Evolutionary conservation across 1,140 invertebrate species (phyloP).

Genomic region (Bombyx mandarina): DNA sequence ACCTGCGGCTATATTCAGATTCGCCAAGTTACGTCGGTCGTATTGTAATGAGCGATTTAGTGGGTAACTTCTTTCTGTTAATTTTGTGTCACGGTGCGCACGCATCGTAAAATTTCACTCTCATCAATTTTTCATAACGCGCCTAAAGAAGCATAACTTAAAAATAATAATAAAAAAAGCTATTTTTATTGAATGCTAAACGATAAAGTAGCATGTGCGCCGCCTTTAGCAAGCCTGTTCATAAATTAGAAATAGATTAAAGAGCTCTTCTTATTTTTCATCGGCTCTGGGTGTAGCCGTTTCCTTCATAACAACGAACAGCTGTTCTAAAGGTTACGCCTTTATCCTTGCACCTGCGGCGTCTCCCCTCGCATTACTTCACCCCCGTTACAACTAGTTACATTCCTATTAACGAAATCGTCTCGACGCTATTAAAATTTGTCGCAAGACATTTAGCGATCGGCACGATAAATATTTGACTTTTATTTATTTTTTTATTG

Average conservation of each 20-base stretch:
- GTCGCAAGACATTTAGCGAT: conserved; percentile 28
- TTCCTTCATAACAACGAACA: conserved; percentile 43
- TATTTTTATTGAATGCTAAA: neutral
- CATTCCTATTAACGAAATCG: conserved; percentile 47
- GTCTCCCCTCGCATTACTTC: conserved; percentile 23
- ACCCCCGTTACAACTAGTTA: conserved; percentile 39
- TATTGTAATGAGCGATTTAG: too few species aligned
- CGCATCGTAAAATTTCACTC: too few species aligned
- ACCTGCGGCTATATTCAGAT: too few species aligned
- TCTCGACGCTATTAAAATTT: conserved; percentile 28
- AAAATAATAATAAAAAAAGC: neutral
- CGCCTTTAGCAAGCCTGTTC: conserved; percentile 23
- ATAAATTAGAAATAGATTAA: conserved; percentile 55
- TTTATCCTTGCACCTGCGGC: conserved; percentile 52
- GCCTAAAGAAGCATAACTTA: too few species aligned
- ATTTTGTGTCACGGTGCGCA: too few species aligned
- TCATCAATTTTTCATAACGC: too few species aligned
- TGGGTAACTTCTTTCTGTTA: too few species aligned
- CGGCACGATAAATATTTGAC: conserved; percentile 20
- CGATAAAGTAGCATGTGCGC: neutral
- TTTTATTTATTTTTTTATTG: conserved; percentile 2
- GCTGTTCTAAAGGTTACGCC: conserved; percentile 60
- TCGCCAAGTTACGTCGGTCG: too few species aligned
- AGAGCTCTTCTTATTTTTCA: conserved; percentile 26
- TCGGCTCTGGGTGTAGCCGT: conserved; percentile 30